Base-by-base conservation (phyloP, 2,888 invertebrate genomes). In the Sussaba pulchella region DNA sequence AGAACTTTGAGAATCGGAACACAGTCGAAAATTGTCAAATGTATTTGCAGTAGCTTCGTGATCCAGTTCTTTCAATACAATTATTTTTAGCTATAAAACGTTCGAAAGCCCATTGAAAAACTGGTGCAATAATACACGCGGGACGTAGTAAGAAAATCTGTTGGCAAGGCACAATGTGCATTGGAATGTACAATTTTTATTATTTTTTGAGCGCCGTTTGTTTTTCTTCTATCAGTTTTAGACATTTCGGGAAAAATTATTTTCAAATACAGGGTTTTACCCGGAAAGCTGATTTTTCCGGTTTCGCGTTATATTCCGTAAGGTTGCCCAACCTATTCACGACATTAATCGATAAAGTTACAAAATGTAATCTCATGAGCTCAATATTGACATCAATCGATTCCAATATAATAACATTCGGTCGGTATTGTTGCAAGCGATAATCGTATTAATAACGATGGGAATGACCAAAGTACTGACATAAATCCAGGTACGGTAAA, bases 41-140 rank as follows among this genome's bases (percentile, higher is more conserved):
- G n/a, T n/a, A n/a, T n/a, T n/a, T n/a, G n/a, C n/a, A n/a, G n/a
- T n/a, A n/a, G n/a, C n/a, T n/a, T n/a, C n/a, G n/a, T n/a, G n/a
- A n/a, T n/a, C n/a, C n/a, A n/a, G n/a, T n/a, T n/a, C n/a, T n/a
- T n/a, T n/a, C n/a, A n/a, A n/a, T n/a, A n/a, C n/a, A 50, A 26
- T 61, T 45, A 36, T 17, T 43, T 63, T 63, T 9, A 59, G 70
- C 63, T 45, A 75, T 70, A 36, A 47, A 70, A 63, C 61, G 50
- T 17, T 39, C 45, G 36, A n/a, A 45, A 19, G 39, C 61, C 24
- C 43, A 31, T 76, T 50, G 3, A 59, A 66, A 61, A 76, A 50
- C 36, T 50, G 50, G 31, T 67, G 31, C 39, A 4, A 5, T 52
- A 6, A 39, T 50, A 50, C 21, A 19, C n/a, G 14, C 19, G 19